phyloP scores from a whole-genome alignment of 1,140 invertebrate species.

The Wiebesia pumilae region DNA sequence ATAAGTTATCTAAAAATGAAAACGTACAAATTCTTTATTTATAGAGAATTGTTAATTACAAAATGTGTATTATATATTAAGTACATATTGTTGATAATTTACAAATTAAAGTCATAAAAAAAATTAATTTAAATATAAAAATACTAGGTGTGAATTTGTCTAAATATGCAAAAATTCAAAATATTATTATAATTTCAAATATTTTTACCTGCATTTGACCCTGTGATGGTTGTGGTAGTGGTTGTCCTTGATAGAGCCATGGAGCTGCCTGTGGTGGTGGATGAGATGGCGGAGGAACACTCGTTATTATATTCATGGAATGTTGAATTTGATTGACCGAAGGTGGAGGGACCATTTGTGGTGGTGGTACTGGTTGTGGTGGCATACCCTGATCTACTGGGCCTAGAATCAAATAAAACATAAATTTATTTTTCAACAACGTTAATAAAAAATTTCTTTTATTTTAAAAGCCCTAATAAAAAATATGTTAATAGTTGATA shows the following conservation, averaged over 20 bases:
- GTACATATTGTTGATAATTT: no score
- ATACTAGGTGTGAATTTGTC: background rate
- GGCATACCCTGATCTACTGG: slow-evolving; percentile 64
- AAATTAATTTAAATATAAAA: background rate
- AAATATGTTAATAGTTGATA: background rate
- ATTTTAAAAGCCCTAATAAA: background rate
- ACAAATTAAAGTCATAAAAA: no score
- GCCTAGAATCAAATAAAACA: slow-evolving; percentile 26
- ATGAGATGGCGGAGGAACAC: slow-evolving; percentile 70
- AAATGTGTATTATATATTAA: no score
- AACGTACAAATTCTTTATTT: no score
- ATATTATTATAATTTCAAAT: background rate
- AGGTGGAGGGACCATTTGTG: slow-evolving; percentile 72
- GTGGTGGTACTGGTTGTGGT: slow-evolving; percentile 71
- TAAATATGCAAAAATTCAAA: no score
- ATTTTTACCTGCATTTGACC: slow-evolving; percentile 66
- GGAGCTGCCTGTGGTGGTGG: slow-evolving; percentile 67
- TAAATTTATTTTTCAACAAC: background rate
- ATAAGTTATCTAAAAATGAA: no score
- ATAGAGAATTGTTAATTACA: no score
- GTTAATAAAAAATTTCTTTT: background rate
- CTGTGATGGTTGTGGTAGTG: slow-evolving; percentile 63
- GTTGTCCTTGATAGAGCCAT: slow-evolving; percentile 68
- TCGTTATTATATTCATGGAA: slow-evolving; percentile 71
- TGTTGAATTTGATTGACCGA: slow-evolving; percentile 66